Evolutionary conservation across 2,113 vertebrate genomes (phyloP).

Genomic region (Rousettus leschenaultii): DNA sequence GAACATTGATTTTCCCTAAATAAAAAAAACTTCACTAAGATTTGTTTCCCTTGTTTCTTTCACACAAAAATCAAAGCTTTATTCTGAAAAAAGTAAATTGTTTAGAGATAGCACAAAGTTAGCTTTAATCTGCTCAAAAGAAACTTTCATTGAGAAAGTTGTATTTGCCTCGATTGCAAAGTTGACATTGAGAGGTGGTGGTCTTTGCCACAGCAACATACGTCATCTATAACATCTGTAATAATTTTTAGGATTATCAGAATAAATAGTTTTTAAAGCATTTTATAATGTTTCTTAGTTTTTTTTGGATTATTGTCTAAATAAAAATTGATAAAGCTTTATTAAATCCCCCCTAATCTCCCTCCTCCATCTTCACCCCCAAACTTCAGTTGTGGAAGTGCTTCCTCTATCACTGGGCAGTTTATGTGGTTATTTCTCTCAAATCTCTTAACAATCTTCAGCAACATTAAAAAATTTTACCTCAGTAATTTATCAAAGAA

Average conservation of each 20-base stretch:
- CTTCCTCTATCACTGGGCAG: not conserved
- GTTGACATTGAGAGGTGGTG: not conserved
- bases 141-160: not conserved
- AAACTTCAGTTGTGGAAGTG: not conserved
- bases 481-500: not conserved
- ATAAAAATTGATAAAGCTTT: not conserved
- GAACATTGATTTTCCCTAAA: not conserved
- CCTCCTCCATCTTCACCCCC: too few relatives aligned
- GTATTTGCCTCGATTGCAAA: not conserved
- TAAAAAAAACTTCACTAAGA: not conserved
- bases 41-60: not conserved
- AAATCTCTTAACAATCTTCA: not conserved
- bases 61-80: not conserved
- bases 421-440: not conserved
- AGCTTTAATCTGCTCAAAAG: slow-evolving; percentile 6
- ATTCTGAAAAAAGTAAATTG: not conserved
- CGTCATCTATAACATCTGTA: not conserved
- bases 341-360: not conserved
- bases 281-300: not conserved
- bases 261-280: not conserved
- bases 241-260: not conserved
- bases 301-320: not conserved
- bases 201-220: not conserved
- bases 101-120: not conserved
- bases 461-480: not conserved